phyloP scores from a whole-genome alignment of 2,113 vertebrate species.

The Lycaon pictus region DNA sequence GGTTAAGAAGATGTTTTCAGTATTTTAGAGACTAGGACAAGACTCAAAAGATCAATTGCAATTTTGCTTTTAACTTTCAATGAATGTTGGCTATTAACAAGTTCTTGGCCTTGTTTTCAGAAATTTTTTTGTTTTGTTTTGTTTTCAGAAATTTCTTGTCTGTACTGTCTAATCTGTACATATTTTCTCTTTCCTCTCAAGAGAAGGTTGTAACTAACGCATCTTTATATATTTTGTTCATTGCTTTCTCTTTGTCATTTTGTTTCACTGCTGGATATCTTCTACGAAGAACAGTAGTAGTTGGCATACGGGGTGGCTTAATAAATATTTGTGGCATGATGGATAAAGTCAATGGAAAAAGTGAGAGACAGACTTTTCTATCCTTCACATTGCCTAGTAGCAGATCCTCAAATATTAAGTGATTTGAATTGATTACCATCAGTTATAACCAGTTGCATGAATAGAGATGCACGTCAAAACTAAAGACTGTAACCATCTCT shows the following conservation, averaged over 20 bases:
- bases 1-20: not conserved
- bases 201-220: not conserved
- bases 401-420: not conserved
- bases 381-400: not conserved
- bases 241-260: not conserved
- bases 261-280: not conserved
- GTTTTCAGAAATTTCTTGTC: not conserved
- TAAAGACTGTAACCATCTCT: not conserved
- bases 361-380: not conserved
- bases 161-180: not conserved
- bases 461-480: not conserved
- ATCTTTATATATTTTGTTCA: not conserved
- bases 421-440: not conserved
- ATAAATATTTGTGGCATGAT: not conserved
- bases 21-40: not conserved
- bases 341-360: not conserved
- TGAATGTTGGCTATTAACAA: not conserved
- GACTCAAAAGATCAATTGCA: not conserved
- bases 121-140: not conserved
- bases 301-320: not conserved
- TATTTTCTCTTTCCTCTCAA: not conserved
- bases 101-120: not conserved
- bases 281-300: not conserved
- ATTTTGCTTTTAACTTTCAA: constrained; percentile 1
- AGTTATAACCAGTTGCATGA: not conserved